Percentiles rank a stretch among this genome's conserved stretches.
These are phyloP conservation scores for Garra rufa DNA, from an alignment of 2,113 vertebrate species.

Conservation along the genomic window DNA sequence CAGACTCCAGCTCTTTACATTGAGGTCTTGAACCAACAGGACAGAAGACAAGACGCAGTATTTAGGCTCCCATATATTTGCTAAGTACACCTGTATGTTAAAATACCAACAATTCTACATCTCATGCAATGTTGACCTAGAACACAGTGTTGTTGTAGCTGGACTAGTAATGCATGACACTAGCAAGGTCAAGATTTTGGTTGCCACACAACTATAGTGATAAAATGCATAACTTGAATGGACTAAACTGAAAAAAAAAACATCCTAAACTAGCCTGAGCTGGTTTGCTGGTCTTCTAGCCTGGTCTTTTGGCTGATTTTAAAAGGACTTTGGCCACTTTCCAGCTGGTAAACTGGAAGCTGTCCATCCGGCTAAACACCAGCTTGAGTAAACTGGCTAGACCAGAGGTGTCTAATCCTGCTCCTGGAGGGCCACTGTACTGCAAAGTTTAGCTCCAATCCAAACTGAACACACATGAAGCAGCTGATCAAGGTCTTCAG, in stretches of 20 bases:
- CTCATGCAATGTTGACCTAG: background rate
- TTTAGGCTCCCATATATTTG: background rate
- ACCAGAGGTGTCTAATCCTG: background rate
- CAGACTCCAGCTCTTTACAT: background rate
- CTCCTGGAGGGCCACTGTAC: too few species aligned
- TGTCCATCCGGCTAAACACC: background rate
- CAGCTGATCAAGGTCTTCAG: too few species aligned
- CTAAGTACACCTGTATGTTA: background rate
- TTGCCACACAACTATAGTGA: background rate
- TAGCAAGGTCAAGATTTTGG: background rate
- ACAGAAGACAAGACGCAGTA: background rate
- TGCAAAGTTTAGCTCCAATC: too few species aligned
- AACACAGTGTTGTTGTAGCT: background rate
- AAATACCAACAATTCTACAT: background rate
- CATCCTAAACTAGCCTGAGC: background rate
- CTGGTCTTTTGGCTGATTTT: background rate
- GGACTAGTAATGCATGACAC: background rate
- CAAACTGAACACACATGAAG: too few species aligned
- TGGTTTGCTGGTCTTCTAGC: background rate
- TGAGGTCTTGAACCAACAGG: background rate
- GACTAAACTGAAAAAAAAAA: background rate
- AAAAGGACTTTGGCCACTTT: background rate
- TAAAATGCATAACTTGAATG: background rate
- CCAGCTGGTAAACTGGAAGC: background rate
- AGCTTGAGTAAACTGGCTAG: background rate